These are phyloP conservation scores for Caradrina clavipalpis DNA, from an alignment of 2,888 invertebrate species.

Conservation along the genomic window DNA sequence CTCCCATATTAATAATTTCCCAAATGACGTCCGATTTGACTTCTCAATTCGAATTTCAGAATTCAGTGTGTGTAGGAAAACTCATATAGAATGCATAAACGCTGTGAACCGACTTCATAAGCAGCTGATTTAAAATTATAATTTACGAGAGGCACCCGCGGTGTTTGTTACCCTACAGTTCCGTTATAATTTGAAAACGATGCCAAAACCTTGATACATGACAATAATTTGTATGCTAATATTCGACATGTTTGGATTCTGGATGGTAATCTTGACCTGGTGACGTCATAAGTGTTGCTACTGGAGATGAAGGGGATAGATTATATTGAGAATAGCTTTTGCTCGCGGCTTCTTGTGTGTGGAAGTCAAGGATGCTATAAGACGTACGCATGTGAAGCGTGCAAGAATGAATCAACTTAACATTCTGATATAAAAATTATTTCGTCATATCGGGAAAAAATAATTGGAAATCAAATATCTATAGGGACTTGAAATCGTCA, in stretches of 20 bases:
- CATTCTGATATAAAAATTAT: neutral
- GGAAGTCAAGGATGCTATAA: too few species aligned
- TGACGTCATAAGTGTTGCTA: slow-evolving; percentile 35
- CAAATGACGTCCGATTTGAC: slow-evolving; percentile 60
- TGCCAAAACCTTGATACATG: slow-evolving; percentile 61
- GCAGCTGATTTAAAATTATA: slow-evolving; percentile 82
- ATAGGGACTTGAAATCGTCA: neutral
- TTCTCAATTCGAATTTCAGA: slow-evolving; percentile 63
- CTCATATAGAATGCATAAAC: slow-evolving; percentile 77
- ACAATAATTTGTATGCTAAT: slow-evolving; percentile 65
- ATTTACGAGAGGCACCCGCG: slow-evolving; percentile 69
- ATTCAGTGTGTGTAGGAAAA: slow-evolving; percentile 69
- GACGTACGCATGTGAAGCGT: too few species aligned
- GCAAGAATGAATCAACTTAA: neutral
- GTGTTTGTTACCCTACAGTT: slow-evolving; percentile 60
- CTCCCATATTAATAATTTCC: slow-evolving; percentile 38
- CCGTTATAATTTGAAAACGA: slow-evolving; percentile 61
- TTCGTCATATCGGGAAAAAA: too few species aligned
- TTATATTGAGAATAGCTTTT: too few species aligned
- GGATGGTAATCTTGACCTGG: slow-evolving; percentile 55
- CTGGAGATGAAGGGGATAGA: slow-evolving; percentile 19
- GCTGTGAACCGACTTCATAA: slow-evolving; percentile 74
- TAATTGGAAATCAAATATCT: too few species aligned
- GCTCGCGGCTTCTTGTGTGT: too few species aligned
- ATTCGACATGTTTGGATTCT: slow-evolving; percentile 44